These are phyloP conservation scores for Steinernema carpocapsae DNA, from an alignment of 2,888 invertebrate species.

Conservation along the genomic window DNA sequence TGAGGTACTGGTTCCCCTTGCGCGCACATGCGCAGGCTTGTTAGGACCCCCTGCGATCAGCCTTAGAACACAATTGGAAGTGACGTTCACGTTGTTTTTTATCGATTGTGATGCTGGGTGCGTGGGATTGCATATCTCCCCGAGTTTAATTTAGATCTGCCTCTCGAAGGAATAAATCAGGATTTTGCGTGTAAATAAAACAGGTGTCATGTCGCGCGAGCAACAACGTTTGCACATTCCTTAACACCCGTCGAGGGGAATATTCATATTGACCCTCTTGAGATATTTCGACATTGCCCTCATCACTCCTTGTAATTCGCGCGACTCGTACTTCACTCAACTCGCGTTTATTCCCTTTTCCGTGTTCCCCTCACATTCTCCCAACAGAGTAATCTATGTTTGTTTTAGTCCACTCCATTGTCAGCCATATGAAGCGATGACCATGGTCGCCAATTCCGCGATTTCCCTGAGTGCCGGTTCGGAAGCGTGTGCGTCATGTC, in stretches of 20 bases:
- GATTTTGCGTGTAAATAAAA: conserved; percentile 13
- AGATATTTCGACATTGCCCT: conserved; percentile 32
- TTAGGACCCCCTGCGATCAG: conserved; percentile 34
- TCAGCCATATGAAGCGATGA: conserved; percentile 34
- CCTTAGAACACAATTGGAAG: conserved; percentile 33
- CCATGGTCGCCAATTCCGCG: conserved; percentile 34
- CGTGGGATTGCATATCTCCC: conserved; percentile 15
- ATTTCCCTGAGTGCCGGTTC: conserved; percentile 33
- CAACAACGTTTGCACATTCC: conserved; percentile 27
- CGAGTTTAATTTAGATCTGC: conserved; percentile 7
- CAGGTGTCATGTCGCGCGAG: conserved; percentile 32
- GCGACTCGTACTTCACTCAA: conserved; percentile 28
- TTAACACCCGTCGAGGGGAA: conserved; percentile 19
- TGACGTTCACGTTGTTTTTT: conserved; percentile 32
- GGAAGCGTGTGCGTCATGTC: conserved; percentile 38
- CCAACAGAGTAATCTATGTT: neutral
- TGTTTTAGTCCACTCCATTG: neutral
- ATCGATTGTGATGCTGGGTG: conserved; percentile 24
- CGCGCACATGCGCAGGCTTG: conserved; percentile 22
- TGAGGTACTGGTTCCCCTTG: conserved; percentile 28
- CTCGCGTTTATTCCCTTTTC: conserved; percentile 1
- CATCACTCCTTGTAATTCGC: conserved; percentile 23
- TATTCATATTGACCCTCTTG: conserved; percentile 33
- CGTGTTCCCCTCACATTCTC: too few species aligned
- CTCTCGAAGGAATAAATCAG: too few species aligned